These are phyloP conservation scores for Trichosurus vulpecula DNA, from an alignment of 2,797 vertebrate species.

Conservation along the genomic window DNA sequence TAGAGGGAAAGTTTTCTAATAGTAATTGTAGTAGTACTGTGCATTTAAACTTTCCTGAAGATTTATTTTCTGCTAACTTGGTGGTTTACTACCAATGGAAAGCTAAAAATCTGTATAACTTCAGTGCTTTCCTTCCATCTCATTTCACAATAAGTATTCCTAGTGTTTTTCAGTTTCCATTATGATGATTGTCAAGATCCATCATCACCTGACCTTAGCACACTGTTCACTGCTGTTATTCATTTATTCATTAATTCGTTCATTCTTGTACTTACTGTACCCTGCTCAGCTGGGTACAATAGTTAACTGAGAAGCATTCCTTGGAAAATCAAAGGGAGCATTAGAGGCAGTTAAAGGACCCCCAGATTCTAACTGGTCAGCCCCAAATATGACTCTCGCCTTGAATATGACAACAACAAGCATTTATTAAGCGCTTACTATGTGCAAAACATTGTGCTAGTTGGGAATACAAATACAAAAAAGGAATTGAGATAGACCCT, in stretches of 20 bases:
- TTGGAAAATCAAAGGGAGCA: not conserved
- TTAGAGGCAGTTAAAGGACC: not conserved
- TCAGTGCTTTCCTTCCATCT: slow-evolving; percentile 65
- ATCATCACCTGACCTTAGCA: slow-evolving; percentile 57
- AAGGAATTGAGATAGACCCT: not conserved
- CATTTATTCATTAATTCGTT: not conserved
- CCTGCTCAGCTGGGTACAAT: not conserved
- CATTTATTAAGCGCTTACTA: slow-evolving; percentile 29
- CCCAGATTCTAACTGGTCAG: not conserved
- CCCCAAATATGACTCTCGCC: not conserved
- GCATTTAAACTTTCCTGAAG: slow-evolving; percentile 67
- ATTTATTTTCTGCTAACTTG: slow-evolving; percentile 71
- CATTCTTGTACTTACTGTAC: not conserved
- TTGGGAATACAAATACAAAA: not conserved
- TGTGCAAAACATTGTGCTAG: not conserved
- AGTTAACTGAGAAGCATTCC: not conserved
- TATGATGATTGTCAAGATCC: slow-evolving; percentile 36
- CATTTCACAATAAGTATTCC: slow-evolving; percentile 43
- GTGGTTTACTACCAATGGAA: slow-evolving; percentile 72
- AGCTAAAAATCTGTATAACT: slow-evolving; percentile 55
- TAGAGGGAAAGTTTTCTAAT: slow-evolving; percentile 63
- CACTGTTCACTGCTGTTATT: slow-evolving; percentile 15
- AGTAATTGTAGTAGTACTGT: slow-evolving; percentile 67
- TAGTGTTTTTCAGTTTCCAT: slow-evolving; percentile 54
- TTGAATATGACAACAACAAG: not conserved